A percentile compares a stretch with the other conserved stretches of the same genome.
These are phyloP conservation scores for Gymnodraco acuticeps DNA, from an alignment of 2,797 vertebrate genomes.

Conservation along the genomic window DNA sequence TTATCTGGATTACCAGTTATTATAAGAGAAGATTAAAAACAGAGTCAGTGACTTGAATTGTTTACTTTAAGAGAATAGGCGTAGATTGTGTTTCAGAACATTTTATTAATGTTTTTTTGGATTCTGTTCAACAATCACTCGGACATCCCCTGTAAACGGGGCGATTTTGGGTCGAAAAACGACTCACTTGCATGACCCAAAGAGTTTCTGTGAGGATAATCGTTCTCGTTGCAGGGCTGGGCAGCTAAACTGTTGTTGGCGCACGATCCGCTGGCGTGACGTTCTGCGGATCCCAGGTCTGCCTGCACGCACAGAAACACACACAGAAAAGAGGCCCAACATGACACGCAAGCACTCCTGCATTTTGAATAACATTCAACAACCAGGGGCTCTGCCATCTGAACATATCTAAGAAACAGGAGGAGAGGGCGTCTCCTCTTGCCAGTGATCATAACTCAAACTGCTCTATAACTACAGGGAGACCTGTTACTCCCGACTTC, in stretches of 20 bases:
- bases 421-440: slow-evolving; percentile 33
- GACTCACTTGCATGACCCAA: slow-evolving; percentile 88
- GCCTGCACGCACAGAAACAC: slow-evolving; percentile 83
- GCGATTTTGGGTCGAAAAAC: slow-evolving; percentile 2
- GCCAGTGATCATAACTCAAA: slow-evolving; percentile 82
- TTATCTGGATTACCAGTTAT: background rate
- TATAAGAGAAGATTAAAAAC: background rate
- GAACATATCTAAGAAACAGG: slow-evolving; percentile 46
- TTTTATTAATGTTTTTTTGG: background rate
- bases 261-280: slow-evolving; percentile 83
- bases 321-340: slow-evolving; percentile 83
- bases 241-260: slow-evolving; percentile 83
- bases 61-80: background rate
- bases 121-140: background rate
- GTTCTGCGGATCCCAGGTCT: slow-evolving; percentile 85
- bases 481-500: slow-evolving; percentile 57
- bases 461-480: slow-evolving; percentile 58
- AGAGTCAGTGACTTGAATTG: background rate
- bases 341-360: slow-evolving; percentile 82
- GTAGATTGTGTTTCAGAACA: background rate
- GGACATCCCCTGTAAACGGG: background rate
- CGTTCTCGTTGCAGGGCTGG: slow-evolving; percentile 83
- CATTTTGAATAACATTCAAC: slow-evolving; percentile 49
- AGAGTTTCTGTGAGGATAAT: slow-evolving; percentile 79
- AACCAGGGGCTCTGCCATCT: slow-evolving; percentile 31